Evolutionary conservation across 2,888 invertebrate genomes (phyloP).

Genomic region (Cantharis nigra): DNA sequence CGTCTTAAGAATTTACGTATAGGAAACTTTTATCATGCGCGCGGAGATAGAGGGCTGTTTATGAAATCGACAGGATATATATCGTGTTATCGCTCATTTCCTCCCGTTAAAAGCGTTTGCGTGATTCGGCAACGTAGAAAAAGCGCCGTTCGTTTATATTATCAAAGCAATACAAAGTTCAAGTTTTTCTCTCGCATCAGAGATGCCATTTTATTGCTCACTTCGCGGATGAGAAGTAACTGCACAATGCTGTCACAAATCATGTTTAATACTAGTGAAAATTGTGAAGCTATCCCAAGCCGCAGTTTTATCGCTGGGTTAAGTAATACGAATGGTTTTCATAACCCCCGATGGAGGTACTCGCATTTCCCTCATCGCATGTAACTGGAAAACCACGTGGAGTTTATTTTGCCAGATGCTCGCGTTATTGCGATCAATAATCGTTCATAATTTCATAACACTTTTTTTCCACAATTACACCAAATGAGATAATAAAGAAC

Average conservation of each 20-base stretch:
- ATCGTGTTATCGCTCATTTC: slow-evolving; percentile 8
- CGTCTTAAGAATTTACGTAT: slow-evolving; percentile 8
- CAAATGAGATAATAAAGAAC: not conserved
- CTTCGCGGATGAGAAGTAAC: slow-evolving; percentile 46
- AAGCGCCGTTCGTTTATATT: slow-evolving; percentile 10
- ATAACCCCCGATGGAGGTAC: slow-evolving; percentile 50
- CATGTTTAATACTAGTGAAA: slow-evolving; percentile 57
- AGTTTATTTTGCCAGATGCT: slow-evolving; percentile 25
- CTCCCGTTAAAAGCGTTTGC: slow-evolving; percentile 6
- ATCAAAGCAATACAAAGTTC: slow-evolving; percentile 22
- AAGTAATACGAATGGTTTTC: slow-evolving; percentile 61
- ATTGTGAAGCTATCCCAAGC: slow-evolving; percentile 55
- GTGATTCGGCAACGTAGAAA: slow-evolving; percentile 12
- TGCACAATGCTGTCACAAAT: slow-evolving; percentile 51
- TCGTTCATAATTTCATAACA: not conserved
- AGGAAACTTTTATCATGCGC: slow-evolving; percentile 20
- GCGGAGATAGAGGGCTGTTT: slow-evolving; percentile 22
- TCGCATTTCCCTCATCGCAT: slow-evolving; percentile 33
- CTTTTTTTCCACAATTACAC: not conserved
- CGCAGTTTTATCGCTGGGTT: slow-evolving; percentile 59
- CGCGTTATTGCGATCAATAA: slow-evolving; percentile 15
- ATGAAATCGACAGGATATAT: slow-evolving; percentile 14
- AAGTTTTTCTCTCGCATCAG: slow-evolving; percentile 27
- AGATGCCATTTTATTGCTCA: slow-evolving; percentile 36
- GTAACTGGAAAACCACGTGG: slow-evolving; percentile 24